Conservation (phyloP, 2,888 invertebrate species). For the Hydrotaea diabolus region DNA sequence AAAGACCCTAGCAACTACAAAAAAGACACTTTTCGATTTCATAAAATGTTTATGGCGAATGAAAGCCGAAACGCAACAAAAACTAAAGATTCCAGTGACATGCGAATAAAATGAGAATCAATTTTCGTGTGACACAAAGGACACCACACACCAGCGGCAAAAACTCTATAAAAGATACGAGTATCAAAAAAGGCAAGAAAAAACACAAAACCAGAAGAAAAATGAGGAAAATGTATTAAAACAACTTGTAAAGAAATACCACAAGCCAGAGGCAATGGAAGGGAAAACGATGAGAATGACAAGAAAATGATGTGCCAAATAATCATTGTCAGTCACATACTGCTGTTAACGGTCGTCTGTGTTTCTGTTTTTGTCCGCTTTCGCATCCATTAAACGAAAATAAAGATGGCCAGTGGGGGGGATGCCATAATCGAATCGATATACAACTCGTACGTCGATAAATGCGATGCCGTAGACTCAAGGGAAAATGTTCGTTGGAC, state of each 20-base stretch:
- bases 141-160: background rate
- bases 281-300: slow-evolving; percentile 14
- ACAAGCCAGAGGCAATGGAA: background rate
- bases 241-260: background rate
- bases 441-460: too few species aligned
- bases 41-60: background rate
- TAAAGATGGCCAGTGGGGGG: background rate
- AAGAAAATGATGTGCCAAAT: slow-evolving; percentile 54
- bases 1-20: background rate
- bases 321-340: slow-evolving; percentile 42
- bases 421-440: background rate
- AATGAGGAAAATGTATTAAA: slow-evolving; percentile 10
- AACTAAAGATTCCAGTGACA: slow-evolving; percentile 19
- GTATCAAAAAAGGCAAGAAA: slow-evolving; percentile 6
- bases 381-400: background rate
- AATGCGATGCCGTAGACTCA: too few species aligned
- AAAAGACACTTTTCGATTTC: background rate
- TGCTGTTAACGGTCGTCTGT: slow-evolving; percentile 7
- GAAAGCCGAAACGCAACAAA: background rate
- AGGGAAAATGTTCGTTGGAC: too few species aligned
- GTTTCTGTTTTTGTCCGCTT: too few species aligned
- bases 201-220: background rate
- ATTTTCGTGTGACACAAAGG: slow-evolving; percentile 19
- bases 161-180: slow-evolving; percentile 32
- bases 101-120: slow-evolving; percentile 46